Evolutionary conservation across 2,888 invertebrate genomes (phyloP), one percentile per base, ranked within the genome.

Genomic region (Atrina japonica): DNA sequence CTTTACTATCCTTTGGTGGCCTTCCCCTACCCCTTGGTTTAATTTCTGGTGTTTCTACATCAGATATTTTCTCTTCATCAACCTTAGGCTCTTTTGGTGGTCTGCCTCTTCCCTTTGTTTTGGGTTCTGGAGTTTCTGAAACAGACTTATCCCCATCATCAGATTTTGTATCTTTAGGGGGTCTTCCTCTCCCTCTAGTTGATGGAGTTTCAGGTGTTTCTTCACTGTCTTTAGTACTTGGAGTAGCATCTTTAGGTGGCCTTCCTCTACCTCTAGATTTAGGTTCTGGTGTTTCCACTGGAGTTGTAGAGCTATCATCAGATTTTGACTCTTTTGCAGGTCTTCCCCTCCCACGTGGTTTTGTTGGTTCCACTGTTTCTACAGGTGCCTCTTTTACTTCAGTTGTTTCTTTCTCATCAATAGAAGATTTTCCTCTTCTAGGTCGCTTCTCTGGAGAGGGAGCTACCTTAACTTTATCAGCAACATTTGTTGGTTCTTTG

Each of bases 1-100:
- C 64, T 53, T 56, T 60, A 47, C 65, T 69, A 40, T 73, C 56
- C 45, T 68, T 78, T 49, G 66, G 59, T 49, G 45, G 55, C 72
- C 40, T 66, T 73, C 11, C 79, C 74, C 43, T 73, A 77, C 61
- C 75, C 76, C n/a, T 68, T 66, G 29, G 73, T 68, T 23, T 67
- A 52, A 73, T 68, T 59, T 73, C 74, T 49, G 68, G 55, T 35
- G 45, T 66, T 14, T 27, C 23, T 47, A 21, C 23, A 14, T 59
- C 27, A 21, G n/a, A n/a, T n/a, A n/a, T n/a, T n/a, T n/a, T n/a
- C n/a, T 41, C 16, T 59, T 61, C 59, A 47, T 68, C 68, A 23
- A 63, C 29, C 29, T 66, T 72, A 3, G 40, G 40, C 18, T 45
- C 45, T 43, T 61, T 53, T 23, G 23, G 23, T 3, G 59, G 68